Evolutionary conservation across 2,113 vertebrate species (phyloP), one percentile per base, ranked within the genome.

Genomic region (Rhinolophus ferrumequinum): DNA sequence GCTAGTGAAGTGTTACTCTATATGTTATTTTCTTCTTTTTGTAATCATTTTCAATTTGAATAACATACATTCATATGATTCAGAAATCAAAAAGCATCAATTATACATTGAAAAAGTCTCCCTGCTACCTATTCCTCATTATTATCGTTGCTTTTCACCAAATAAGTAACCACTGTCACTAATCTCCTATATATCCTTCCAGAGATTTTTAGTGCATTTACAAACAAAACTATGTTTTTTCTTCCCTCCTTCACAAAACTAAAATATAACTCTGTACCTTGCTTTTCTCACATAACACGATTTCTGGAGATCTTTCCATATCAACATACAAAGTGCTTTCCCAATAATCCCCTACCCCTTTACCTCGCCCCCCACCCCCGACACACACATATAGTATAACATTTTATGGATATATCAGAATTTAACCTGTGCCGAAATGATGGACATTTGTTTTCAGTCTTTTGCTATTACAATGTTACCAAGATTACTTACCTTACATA

Each of bases 41-140:
- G 18, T 50, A 79, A 58, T 62, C 83, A 66, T 89, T 94, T 95
- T 83, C 92, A 85, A 86, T 89, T 93, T 92, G 58, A 83, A 69
- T 96, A 96, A 54, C n/a, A 56, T 70, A 81, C 19, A 86, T 86
- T 89, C 41, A 73, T 81, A 14, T 92, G 50, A 7, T 86, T 93
- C 77, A 95, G 30, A 96, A 90, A 94, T 75, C 19, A 84, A 94
- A 93, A 95, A 76, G 11, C n/a, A 94, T 77, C 72, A 75, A 75
- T 44, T 86, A 47, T 54, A 64, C 5, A 80, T 41, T 85, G 22
- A 83, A 95, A 90, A 92, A 47, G 6, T 82, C 33, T 89, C 13
- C 24, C 19, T 91, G 11, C 18, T 82, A 62, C 9, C 41, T 85
- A 0, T 73, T 88, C 35, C 7, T 88, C 33, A 16, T 90, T 35